These are phyloP conservation scores for Hiodon alosoides DNA, from an alignment of 2,113 vertebrate species.

Conservation along the genomic window DNA sequence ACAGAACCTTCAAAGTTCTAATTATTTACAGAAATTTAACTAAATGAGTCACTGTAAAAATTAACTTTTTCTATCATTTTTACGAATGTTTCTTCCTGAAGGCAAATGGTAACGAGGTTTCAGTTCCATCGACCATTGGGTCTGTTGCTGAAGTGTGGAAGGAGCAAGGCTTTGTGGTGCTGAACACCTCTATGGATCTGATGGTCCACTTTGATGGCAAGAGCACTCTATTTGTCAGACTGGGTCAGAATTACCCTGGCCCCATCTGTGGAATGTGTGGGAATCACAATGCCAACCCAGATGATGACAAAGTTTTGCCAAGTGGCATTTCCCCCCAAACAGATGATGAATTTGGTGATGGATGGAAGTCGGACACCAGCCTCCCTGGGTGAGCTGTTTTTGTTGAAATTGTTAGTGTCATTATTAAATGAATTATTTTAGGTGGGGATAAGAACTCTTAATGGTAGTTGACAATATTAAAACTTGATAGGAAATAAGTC, in stretches of 20 bases:
- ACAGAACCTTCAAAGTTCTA: too few relatives aligned
- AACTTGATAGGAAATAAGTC: too few relatives aligned
- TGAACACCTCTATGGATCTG: conserved; percentile 38
- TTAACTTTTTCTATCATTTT: background rate
- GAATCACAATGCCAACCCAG: conserved; percentile 49
- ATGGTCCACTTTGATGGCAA: conserved; percentile 47
- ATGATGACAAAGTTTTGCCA: conserved; percentile 55
- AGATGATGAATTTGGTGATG: conserved; percentile 52
- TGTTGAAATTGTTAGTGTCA: background rate
- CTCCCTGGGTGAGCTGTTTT: conserved; percentile 41
- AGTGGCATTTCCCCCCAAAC: conserved; percentile 42
- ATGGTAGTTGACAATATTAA: too few relatives aligned
- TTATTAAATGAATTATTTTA: too few relatives aligned
- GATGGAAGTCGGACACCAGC: conserved; percentile 51
- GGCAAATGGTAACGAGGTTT: conserved; percentile 42
- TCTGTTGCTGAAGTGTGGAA: conserved; percentile 32
- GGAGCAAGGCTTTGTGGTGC: conserved; percentile 37
- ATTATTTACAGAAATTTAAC: too few relatives aligned
- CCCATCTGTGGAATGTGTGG: conserved; percentile 54
- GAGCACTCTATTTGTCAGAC: conserved; percentile 42
- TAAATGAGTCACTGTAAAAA: too few relatives aligned
- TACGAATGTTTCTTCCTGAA: conserved; percentile 16
- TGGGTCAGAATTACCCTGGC: conserved; percentile 24
- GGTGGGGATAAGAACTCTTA: too few relatives aligned
- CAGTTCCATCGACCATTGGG: conserved; percentile 25